A percentile compares a stretch with the other conserved stretches of the same genome.
Evolutionary conservation across 2,888 invertebrate species (phyloP).

Genomic region (Phasia obesa): DNA sequence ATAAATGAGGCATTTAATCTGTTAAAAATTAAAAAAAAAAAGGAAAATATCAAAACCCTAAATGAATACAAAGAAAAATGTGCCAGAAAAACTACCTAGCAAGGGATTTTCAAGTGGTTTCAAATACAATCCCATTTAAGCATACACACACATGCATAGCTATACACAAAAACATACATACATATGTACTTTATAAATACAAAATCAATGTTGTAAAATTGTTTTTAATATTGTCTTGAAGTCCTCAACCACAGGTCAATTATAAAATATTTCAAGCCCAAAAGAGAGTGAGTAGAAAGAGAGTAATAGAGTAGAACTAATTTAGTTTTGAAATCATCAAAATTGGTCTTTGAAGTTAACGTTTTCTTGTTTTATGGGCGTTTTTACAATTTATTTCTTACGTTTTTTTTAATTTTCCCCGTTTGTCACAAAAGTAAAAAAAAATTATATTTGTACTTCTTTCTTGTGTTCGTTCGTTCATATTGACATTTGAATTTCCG

Average conservation of each 20-base stretch:
- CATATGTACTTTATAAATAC: no score
- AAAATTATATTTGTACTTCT: constrained; percentile 1
- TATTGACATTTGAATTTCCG: constrained; percentile 66
- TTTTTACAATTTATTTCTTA: constrained; percentile 1
- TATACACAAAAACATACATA: no score
- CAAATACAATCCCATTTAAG: not conserved
- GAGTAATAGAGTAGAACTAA: constrained; percentile 41
- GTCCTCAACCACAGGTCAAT: no score
- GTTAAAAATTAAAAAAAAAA: constrained; percentile 42
- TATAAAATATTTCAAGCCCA: no score
- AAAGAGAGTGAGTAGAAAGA: not conserved
- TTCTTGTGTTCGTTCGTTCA: not conserved
- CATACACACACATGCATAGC: no score
- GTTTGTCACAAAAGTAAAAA: constrained; percentile 15
- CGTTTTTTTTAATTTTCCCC: constrained; percentile 13
- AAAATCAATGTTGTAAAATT: no score
- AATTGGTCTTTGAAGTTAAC: not conserved
- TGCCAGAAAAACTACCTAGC: constrained; percentile 28
- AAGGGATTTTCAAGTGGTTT: constrained; percentile 45
- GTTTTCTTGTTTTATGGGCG: constrained; percentile 24
- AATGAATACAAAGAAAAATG: not conserved
- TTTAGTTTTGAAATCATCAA: constrained; percentile 23
- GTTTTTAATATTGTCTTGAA: no score
- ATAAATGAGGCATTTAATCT: constrained; percentile 66
- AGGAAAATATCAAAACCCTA: not conserved